These are phyloP conservation scores for Verasper variegatus DNA, from an alignment of 2,113 vertebrate species.

Conservation along the genomic window DNA sequence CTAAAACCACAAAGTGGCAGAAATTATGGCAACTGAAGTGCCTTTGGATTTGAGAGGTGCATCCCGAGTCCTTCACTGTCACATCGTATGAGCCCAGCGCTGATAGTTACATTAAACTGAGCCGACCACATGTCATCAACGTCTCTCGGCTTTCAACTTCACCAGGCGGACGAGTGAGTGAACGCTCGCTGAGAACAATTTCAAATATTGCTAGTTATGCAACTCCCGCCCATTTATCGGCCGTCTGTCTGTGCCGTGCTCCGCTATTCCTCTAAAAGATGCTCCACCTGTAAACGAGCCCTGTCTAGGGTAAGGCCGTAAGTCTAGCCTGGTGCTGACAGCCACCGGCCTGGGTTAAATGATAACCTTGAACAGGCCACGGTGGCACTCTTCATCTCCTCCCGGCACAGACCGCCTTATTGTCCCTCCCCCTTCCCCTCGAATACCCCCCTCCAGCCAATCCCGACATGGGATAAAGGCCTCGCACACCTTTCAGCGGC, in stretches of 20 bases:
- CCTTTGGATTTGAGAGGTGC: conserved; percentile 33
- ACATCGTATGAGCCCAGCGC: conserved; percentile 26
- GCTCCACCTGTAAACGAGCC: conserved; percentile 78
- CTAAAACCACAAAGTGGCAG: conserved; percentile 55
- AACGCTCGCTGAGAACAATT: conserved; percentile 51
- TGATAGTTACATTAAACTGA: conserved; percentile 26
- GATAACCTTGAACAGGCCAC: conserved; percentile 86
- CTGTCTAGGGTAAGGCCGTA: conserved; percentile 74
- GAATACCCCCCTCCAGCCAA: conserved; percentile 75
- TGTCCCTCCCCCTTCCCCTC: conserved; percentile 74
- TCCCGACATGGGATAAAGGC: conserved; percentile 80
- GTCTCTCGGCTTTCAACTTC: conserved; percentile 18
- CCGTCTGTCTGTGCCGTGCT: conserved; percentile 29
- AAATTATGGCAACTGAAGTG: conserved; percentile 43
- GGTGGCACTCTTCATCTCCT: conserved; percentile 81
- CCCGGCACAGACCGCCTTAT: conserved; percentile 83
- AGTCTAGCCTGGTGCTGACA: conserved; percentile 85
- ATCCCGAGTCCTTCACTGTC: conserved; percentile 32
- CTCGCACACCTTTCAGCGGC: conserved; percentile 80
- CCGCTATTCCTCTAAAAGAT: conserved; percentile 53
- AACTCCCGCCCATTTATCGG: conserved; percentile 28
- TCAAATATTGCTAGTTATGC: conserved; percentile 49
- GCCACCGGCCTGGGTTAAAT: conserved; percentile 80
- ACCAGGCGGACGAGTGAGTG: conserved; percentile 12
- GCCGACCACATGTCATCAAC: conserved; percentile 2